Percentiles rank a stretch among this genome's conserved stretches.
Evolutionary conservation across 1,140 invertebrate species (phyloP).

Genomic region (Xylocopa sonorina): DNA sequence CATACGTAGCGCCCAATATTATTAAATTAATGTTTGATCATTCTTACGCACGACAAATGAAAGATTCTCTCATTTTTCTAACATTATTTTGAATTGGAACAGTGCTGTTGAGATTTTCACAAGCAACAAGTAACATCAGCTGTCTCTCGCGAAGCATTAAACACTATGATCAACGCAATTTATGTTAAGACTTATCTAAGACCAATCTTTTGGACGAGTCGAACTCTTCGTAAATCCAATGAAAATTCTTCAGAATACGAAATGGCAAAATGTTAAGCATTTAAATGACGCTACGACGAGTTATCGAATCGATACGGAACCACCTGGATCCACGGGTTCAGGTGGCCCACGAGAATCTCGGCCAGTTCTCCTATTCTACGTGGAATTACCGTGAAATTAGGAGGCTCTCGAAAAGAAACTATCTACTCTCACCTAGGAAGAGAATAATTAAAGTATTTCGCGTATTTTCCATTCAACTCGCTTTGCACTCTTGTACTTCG

Average conservation of each 20-base stretch:
- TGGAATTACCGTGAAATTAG: slow-evolving; percentile 28
- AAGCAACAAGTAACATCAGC: too few species aligned
- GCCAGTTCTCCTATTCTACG: neutral
- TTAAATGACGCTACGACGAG: slow-evolving; percentile 28
- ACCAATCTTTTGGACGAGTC: neutral
- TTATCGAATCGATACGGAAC: slow-evolving; percentile 53
- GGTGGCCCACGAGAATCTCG: slow-evolving; percentile 46
- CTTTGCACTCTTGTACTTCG: too few species aligned
- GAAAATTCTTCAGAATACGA: slow-evolving; percentile 33
- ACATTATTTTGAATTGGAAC: too few species aligned
- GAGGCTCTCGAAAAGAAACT: slow-evolving; percentile 1
- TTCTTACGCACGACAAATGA: too few species aligned
- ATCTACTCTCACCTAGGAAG: neutral
- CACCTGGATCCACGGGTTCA: slow-evolving; percentile 55
- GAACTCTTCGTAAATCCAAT: neutral
- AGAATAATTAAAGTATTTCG: too few species aligned
- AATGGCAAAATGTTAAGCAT: slow-evolving; percentile 27
- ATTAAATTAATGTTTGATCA: neutral
- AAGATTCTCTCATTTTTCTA: too few species aligned
- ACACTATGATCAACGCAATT: too few species aligned
- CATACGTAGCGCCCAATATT: too few species aligned
- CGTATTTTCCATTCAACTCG: neutral
- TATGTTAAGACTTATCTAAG: too few species aligned
- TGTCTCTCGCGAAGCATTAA: too few species aligned
- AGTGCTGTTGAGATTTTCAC: too few species aligned